Evolutionary conservation across 2,797 vertebrate species (phyloP).

Genomic region (Onychomys torridus): DNA sequence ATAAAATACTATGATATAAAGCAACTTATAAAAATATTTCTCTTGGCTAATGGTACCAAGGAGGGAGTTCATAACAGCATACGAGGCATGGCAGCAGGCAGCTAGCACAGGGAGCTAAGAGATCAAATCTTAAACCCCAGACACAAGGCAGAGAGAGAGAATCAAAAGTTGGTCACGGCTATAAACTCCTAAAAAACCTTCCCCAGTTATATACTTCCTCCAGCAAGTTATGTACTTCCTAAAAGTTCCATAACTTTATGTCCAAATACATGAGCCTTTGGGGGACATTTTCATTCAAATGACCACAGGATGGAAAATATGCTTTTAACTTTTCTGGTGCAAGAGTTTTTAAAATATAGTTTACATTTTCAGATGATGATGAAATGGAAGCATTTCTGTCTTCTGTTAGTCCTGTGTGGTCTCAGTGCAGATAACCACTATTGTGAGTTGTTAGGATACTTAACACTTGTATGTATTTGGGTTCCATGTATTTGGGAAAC

Average conservation of each 20-base stretch:
- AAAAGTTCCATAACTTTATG: not conserved
- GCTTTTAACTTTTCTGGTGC: conserved; percentile 42
- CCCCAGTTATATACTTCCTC: not conserved
- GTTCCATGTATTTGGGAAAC: not conserved
- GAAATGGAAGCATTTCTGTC: conserved; percentile 54
- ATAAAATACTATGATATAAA: not conserved
- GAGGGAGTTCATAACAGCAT: not conserved
- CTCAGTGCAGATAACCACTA: too few relatives aligned
- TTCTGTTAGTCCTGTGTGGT: not conserved
- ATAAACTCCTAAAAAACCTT: not conserved
- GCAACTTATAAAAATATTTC: not conserved
- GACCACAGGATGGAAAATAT: not conserved
- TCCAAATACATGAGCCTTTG: not conserved
- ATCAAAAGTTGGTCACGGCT: not conserved
- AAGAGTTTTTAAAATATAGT: conserved; percentile 51
- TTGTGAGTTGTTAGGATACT: not conserved
- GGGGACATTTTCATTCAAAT: not conserved
- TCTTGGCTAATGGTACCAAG: not conserved
- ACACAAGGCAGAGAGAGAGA: not conserved
- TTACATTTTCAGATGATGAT: conserved; percentile 31
- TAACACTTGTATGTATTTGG: not conserved
- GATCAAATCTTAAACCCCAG: not conserved
- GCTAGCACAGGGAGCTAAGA: not conserved
- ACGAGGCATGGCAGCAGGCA: not conserved
- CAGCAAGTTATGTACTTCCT: not conserved